Base-by-base conservation (phyloP, 2,797 vertebrate species). In the Danionella dracula region DNA sequence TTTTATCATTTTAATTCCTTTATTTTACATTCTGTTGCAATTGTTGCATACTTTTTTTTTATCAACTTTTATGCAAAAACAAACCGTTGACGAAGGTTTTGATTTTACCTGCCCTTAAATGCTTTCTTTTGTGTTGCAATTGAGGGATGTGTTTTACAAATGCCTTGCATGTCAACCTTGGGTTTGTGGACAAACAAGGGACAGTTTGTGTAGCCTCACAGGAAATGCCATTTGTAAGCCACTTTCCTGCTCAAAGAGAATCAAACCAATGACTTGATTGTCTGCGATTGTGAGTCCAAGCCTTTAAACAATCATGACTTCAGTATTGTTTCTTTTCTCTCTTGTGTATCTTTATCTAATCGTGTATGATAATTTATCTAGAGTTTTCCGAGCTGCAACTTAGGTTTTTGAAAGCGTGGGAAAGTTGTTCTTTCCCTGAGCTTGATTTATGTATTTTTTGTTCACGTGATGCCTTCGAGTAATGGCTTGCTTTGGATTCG, bases 391-490 rank as follows among this genome's bases (percentile, higher is more conserved):
- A 54, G 21, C 20, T 13, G 40, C 50, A 45, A 45, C 41, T 19
- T 37, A 55, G 62, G 23, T 55, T 64, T 54, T 54, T 51, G 37
- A n/a, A 63, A 63, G 46, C 41, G 12, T 31, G 60, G 48, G 60
- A 51, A 63, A 63, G 37, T 20, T 0, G 35, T 53, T 68, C 1
- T 71, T 34, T 23, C 71, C 77, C 75, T 44, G 64, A 50, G 62
- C 60, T 71, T 75, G 66, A 76, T 71, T 75, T 78, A 77, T 79
- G 66, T 79, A 74, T 3, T 84, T 76, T 84, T 87, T 84, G 85
- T 87, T 89, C 89, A 90, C 90, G 83, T 84, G 86, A 84, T 88
- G 90, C 90, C 87, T 90, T 90, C 84, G 84, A 77, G 81, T 78
- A 72, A 73, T 73, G 42, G 83, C 82, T 85, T 86, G 84, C 81